These are phyloP conservation scores for Glandiceps talaboti DNA, from an alignment of 53 echinoderm and acorn worm species.

Conservation along the genomic window DNA sequence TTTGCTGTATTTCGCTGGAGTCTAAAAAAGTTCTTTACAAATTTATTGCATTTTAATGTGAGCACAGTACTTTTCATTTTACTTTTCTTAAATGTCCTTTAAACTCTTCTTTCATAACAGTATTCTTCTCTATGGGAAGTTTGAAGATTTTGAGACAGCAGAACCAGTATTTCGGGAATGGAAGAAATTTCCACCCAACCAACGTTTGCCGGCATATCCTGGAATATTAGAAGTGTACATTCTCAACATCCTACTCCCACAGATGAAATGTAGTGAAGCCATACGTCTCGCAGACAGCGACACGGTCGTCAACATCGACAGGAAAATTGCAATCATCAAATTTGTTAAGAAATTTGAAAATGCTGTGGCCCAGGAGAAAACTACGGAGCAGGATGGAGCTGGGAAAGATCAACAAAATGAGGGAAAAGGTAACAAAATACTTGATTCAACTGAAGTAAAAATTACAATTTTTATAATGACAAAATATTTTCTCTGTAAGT, in stretches of 20 bases:
- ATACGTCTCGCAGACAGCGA: conserved; percentile 34
- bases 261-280: conserved; percentile 35
- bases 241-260: conserved; percentile 37
- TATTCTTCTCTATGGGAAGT: conserved; percentile 47
- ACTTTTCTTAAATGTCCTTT: too few species aligned
- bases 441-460: too few species aligned
- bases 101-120: conserved; percentile 13
- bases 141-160: conserved; percentile 32
- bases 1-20: too few species aligned
- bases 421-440: too few species aligned
- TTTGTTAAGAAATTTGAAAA: neutral
- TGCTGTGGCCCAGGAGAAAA: conserved; percentile 7
- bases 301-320: conserved; percentile 36
- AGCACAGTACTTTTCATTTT: too few species aligned
- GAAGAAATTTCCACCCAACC: conserved; percentile 24
- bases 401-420: conserved; percentile 1
- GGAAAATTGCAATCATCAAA: conserved; percentile 48
- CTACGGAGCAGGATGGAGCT: conserved; percentile 39
- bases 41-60: too few species aligned
- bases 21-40: too few species aligned
- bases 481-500: too few species aligned
- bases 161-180: conserved; percentile 45
- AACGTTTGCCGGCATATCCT: conserved; percentile 34
- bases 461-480: too few species aligned
- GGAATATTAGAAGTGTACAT: conserved; percentile 49